Conservation (phyloP, 2,888 invertebrate genomes). For the Brenthis hecate region DNA sequence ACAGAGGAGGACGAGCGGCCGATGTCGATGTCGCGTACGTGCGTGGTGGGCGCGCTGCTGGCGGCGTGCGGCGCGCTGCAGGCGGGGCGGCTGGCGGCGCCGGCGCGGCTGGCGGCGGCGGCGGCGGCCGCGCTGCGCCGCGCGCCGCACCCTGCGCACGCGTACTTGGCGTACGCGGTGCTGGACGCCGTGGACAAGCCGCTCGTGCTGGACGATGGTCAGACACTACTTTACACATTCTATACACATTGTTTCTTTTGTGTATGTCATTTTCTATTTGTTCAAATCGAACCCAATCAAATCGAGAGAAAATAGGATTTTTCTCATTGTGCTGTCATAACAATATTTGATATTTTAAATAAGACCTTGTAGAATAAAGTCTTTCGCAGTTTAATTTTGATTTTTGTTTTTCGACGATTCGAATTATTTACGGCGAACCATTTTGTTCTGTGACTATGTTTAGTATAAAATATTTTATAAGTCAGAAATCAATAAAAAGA, state of each 20-base stretch:
- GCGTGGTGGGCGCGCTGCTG: slow-evolving; percentile 24
- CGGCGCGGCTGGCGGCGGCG: slow-evolving; percentile 17
- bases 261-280: no score
- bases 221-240: slow-evolving; percentile 19
- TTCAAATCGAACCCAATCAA: no score
- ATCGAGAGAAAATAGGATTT: not conserved
- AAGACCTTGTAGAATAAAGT: no score
- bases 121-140: slow-evolving; percentile 36
- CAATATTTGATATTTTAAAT: no score
- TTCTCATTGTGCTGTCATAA: not conserved
- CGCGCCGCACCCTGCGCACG: slow-evolving; percentile 44
- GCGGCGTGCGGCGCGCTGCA: slow-evolving; percentile 38
- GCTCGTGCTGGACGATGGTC: slow-evolving; percentile 57
- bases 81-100: slow-evolving; percentile 21
- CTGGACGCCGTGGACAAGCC: slow-evolving; percentile 47
- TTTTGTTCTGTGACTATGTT: no score
- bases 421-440: no score
- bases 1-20: slow-evolving; percentile 20
- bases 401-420: no score
- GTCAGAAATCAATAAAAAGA: no score
- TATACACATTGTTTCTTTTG: no score
- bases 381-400: no score
- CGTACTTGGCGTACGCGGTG: slow-evolving; percentile 51
- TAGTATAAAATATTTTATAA: no score
- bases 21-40: slow-evolving; percentile 37